These are phyloP conservation scores for Sceloporus undulatus DNA, from an alignment of 2,113 vertebrate genomes.

Conservation along the genomic window DNA sequence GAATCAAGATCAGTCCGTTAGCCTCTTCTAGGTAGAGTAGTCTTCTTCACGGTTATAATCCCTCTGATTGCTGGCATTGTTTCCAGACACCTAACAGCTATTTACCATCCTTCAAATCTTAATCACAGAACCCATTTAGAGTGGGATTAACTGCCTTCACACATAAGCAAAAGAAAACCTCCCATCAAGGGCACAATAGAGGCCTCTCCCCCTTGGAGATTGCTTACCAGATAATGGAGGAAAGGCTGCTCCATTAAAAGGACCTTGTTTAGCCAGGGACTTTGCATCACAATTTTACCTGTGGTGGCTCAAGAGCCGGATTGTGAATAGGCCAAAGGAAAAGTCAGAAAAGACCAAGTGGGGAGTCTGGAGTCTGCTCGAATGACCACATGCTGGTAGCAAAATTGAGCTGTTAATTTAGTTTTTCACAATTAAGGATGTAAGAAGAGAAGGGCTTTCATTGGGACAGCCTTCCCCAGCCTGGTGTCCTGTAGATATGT, in stretches of 20 bases:
- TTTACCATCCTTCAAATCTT: constrained; percentile 46
- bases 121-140: constrained; percentile 53
- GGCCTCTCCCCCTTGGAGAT: constrained; percentile 18
- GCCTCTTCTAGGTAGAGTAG: not conserved
- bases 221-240: constrained; percentile 53
- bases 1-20: not conserved
- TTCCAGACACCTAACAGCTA: constrained; percentile 45
- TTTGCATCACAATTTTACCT: constrained; percentile 44
- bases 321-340: constrained; percentile 40
- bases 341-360: not conserved
- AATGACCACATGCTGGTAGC: constrained; percentile 37
- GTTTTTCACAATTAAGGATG: not conserved
- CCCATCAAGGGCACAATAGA: constrained; percentile 26
- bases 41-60: constrained; percentile 36
- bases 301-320: constrained; percentile 17
- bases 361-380: not conserved
- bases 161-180: constrained; percentile 43
- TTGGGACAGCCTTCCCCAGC: not conserved
- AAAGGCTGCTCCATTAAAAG: constrained; percentile 29
- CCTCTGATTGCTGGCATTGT: constrained; percentile 22
- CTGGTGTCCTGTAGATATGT: not conserved
- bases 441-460: not conserved
- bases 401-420: constrained; percentile 22
- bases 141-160: constrained; percentile 48
- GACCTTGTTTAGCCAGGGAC: not conserved